These are phyloP conservation scores for Sinosuthora webbiana DNA, from an alignment of 2,113 vertebrate species.

Conservation along the genomic window DNA sequence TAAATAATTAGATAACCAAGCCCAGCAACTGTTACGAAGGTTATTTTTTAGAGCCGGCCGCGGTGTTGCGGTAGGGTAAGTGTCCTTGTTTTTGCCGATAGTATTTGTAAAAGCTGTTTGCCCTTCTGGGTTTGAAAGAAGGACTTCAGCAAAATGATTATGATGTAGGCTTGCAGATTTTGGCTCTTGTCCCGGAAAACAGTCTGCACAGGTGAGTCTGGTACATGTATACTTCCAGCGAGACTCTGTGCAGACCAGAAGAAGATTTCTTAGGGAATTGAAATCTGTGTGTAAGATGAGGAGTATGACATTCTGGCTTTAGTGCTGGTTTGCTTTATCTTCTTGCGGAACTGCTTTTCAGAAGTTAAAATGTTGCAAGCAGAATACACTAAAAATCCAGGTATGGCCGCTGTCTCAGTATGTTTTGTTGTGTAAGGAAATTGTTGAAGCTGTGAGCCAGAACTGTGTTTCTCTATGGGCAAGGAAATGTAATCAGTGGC, in stretches of 20 bases:
- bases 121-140: background rate
- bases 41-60: background rate
- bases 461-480: background rate
- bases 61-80: background rate
- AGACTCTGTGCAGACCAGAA: background rate
- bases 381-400: background rate
- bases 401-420: background rate
- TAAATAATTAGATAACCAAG: background rate
- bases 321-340: background rate
- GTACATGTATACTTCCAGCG: fast-evolving
- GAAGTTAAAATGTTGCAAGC: background rate
- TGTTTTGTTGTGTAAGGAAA: background rate
- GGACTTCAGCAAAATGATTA: background rate
- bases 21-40: background rate
- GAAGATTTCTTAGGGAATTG: background rate
- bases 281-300: background rate
- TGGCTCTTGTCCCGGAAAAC: background rate
- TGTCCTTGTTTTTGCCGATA: background rate
- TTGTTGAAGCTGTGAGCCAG: background rate
- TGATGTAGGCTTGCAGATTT: background rate
- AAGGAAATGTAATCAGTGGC: background rate
- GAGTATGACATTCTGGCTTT: background rate
- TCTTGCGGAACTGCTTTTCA: background rate
- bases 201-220: background rate
- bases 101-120: background rate